Base-by-base conservation (phyloP, 1,140 invertebrate species). In the Tetragonula clypearis region DNA sequence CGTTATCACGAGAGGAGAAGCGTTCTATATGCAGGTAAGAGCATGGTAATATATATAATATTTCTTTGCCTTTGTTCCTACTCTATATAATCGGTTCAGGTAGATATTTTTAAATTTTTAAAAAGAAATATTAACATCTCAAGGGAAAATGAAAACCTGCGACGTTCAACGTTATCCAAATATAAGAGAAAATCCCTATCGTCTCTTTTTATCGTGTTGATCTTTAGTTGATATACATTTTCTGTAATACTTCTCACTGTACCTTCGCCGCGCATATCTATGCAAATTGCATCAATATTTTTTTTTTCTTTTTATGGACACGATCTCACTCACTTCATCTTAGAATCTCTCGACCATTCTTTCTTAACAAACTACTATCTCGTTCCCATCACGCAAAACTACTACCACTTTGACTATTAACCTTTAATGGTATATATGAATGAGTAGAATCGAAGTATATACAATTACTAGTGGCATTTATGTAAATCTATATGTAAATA, bases 21-120 rank as follows among this genome's bases (percentile, higher is more conserved):
- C 97, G 82, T 98, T 98, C 94, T 98, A 98, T 93, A 96, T 98
- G 93, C 97, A 98, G 96, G 97, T 98, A 95, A 95, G 41, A 41
- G 91, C 88, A 68, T 73, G 26, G 0, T 21, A 68, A 68, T 53
- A 65, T 14, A 65, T 14, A 8, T 49, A 49, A 49, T 0, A 49
- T 49, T 49, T 49, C 41, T 49, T 49, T 49, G 41, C 41, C 6
- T 49, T 49, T 8, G 8, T 49, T 49, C 0, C 41, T 49, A 49
- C 41, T 8, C 41, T 8, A 49, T 49, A 4, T 41, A 41, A 41
- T 41, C 41, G 41, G 6, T 41, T 41, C 41, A 41, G 35, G 35
- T 41, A 41, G 41, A 30, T 55, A 68, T 19, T 66, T 60, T 62
- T 5, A 23, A 60, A 68, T 86, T 66, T 21, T 62, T 62, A n/a